Conservation (phyloP, 1,140 invertebrate species). For the Achatina immaculata region DNA sequence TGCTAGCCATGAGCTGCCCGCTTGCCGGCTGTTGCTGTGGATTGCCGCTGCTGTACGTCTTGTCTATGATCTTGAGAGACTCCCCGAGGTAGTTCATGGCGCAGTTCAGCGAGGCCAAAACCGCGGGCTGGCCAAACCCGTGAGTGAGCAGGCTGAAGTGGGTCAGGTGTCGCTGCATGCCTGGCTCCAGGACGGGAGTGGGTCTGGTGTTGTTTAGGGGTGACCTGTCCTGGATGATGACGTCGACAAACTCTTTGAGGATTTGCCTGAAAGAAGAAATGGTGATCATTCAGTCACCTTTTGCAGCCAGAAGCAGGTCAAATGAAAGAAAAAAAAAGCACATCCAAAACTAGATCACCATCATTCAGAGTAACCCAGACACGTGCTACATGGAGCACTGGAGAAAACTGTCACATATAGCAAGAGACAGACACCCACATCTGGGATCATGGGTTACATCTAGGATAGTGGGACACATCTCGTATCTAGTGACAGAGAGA, state of each 20-base stretch:
- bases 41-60: conserved; percentile 72
- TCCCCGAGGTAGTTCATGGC: conserved; percentile 97
- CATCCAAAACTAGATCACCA: no score
- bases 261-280: conserved; percentile 76
- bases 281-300: background rate
- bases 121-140: conserved; percentile 97
- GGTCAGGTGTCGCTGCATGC: conserved; percentile 95
- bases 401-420: no score
- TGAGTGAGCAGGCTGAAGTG: conserved; percentile 99
- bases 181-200: conserved; percentile 89
- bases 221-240: conserved; percentile 94
- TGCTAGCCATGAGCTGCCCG: background rate
- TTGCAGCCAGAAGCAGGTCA: no score
- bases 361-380: no score
- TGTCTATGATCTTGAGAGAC: conserved; percentile 96
- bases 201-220: conserved; percentile 96
- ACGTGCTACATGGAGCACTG: no score
- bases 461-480: no score
- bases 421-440: no score
- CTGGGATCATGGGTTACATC: no score
- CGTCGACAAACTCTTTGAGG: conserved; percentile 97
- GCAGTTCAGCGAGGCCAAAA: conserved; percentile 95
- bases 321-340: no score
- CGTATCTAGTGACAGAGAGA: no score
- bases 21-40: conserved; percentile 33